A percentile compares a stretch with the other conserved stretches of the same genome.
These are phyloP conservation scores for Heterodera carotae DNA, from an alignment of 1,140 invertebrate genomes.

Conservation along the genomic window DNA sequence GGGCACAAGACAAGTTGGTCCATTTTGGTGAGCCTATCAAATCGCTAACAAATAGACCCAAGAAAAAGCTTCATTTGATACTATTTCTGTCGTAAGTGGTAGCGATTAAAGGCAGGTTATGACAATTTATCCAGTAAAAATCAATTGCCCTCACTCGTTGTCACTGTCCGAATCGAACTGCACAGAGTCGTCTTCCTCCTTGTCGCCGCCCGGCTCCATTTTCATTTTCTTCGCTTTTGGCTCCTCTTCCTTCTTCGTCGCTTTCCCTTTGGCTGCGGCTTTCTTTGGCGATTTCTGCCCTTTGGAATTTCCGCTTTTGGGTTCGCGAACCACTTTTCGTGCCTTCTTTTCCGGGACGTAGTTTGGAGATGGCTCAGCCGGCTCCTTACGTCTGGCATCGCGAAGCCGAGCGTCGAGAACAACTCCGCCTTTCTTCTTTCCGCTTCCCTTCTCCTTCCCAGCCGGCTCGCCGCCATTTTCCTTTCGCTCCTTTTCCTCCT, in stretches of 20 bases:
- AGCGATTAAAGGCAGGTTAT: too few species aligned
- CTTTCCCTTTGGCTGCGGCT: background rate
- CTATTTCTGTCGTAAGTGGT: too few species aligned
- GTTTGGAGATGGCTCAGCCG: background rate
- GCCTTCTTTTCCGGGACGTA: constrained; percentile 44
- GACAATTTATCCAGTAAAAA: too few species aligned
- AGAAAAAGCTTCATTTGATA: too few species aligned
- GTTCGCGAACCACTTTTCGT: background rate
- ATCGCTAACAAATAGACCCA: too few species aligned
- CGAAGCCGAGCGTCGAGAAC: background rate
- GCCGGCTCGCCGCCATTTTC: background rate
- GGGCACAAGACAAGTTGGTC: too few species aligned
- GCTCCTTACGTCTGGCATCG: background rate
- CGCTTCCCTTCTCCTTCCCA: constrained; percentile 1
- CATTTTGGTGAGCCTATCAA: too few species aligned
- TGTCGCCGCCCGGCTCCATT: background rate
- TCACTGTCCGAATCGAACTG: too few species aligned
- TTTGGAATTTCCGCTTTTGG: background rate
- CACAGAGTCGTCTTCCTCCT: background rate
- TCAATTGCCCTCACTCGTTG: too few species aligned
- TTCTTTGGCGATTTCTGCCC: background rate
- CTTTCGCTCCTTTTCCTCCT: constrained; percentile 7
- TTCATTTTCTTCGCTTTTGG: constrained; percentile 1
- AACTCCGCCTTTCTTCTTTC: background rate
- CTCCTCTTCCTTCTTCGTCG: background rate